Evolutionary conservation across 2,797 vertebrate genomes (phyloP), one percentile per base, ranked within the genome.

Genomic region (Tenualosa ilisha): DNA sequence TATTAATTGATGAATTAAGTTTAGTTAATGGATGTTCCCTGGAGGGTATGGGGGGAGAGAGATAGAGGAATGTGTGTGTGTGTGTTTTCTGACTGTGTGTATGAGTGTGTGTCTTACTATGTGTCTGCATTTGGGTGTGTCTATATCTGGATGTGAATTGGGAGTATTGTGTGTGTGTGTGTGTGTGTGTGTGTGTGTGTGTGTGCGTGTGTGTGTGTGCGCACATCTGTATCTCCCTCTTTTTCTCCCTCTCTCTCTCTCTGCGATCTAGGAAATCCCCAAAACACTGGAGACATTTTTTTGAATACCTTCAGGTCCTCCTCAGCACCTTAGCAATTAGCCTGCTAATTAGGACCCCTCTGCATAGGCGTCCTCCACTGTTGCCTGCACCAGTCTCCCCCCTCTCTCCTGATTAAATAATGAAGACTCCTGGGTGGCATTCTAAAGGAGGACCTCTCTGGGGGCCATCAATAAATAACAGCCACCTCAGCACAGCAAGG

Each of bases 371-470:
- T 65, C 49, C 61, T 68, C 12, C 65, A 11, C 65, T 12, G 26
- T 1, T 37, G 65, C 85, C 49, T 61, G 83, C 51, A 46, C 56
- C 83, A 68, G 49, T 53, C 84, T 82, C 83, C 20, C 83, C 20
- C 59, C 46, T 75, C 56, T 63, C 26, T 83, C 20, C 83, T 85
- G 53, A 75, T 88, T 84, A 84, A 89, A 87, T 83, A 88, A 86
- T 85, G 82, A 89, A 87, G 82, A 79, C 84, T 85, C 84, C 40
- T 86, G 82, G 8, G 40, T 85, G 86, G 86, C 82, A 81, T 87
- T 61, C 84, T 84, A 86, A 83, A 81, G 82, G 68, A 79, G 37
- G 26, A 46, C 11, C 46, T 83, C 86, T 84, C 85, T 61, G 22
- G 85, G 72, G 84, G 53, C 50, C 86, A 68, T 85, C 54, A 79